Conservation (phyloP, 2,113 vertebrate genomes). For the Pyrgilauda ruficollis region DNA sequence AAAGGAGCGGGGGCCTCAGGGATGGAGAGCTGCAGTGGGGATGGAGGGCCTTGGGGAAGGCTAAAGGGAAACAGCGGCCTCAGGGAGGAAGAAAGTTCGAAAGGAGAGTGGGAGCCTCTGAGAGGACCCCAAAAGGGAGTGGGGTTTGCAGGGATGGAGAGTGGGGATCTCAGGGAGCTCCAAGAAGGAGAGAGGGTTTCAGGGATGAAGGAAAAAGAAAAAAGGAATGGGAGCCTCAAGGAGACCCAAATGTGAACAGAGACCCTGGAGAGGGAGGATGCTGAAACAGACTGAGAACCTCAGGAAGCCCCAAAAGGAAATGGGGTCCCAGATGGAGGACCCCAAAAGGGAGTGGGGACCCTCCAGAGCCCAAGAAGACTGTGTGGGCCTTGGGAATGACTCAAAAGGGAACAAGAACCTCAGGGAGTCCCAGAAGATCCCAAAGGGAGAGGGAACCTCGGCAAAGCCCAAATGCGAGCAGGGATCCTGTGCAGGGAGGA, state of each 20-base stretch:
- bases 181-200: neutral
- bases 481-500: neutral
- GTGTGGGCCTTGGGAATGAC: neutral
- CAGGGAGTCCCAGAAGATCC: neutral
- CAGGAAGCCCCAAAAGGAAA: neutral
- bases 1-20: neutral
- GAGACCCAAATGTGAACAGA: neutral
- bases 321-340: neutral
- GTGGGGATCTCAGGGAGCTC: neutral
- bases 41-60: neutral
- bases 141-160: neutral
- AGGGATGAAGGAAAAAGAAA: neutral
- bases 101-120: neutral
- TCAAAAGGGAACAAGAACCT: neutral
- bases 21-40: neutral
- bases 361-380: neutral
- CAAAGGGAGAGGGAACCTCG: neutral
- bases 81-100: neutral
- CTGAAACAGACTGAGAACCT: neutral
- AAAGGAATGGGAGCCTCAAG: neutral
- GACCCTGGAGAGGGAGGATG: fast-evolving
- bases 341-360: neutral
- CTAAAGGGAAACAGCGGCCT: neutral
- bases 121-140: neutral
- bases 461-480: neutral